Evolutionary conservation across 2,888 invertebrate genomes (phyloP), one percentile per base, ranked within the genome.

Genomic region (Tipula confusa): DNA sequence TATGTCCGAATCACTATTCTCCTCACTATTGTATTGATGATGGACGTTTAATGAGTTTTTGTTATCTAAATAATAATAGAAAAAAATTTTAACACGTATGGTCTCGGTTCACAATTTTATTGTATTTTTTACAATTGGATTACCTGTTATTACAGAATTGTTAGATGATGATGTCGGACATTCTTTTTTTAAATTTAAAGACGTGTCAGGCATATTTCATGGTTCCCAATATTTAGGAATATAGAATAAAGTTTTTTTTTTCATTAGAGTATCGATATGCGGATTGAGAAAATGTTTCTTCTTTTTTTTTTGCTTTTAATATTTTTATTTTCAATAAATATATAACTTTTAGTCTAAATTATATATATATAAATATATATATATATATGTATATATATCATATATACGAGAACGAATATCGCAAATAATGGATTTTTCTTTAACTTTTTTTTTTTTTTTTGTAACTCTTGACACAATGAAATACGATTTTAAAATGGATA

Each of bases 191-290:
- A 43, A 43, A 64, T 64, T 64, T 64, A 24, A 64, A 64, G 64
- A 64, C 64, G 64, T 64, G 64, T 64, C 64, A 64, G 64, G 64
- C 64, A 64, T 64, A 64, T 64, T 64, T 64, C 64, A 64, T 24
- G 24, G 4, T 64, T 24, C 64, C 64, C 64, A 64, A 18, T 48
- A 64, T 64, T 64, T 3, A 64, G 15, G 48, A 18, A 48, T 48
- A 48, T 48, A 18, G 15, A 48, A 48, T 48, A 18, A 48, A 48
- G 5, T 48, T 48, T 3, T 48, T 48, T 48, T 48, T 18, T 64
- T 43, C 43, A n/a, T 64, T 24, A 64, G 64, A 64, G 18, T 64
- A 64, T 64, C 64, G 64, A 64, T 64, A 64, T 64, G n/a, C n/a
- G 64, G 24, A 64, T 64, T 11, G 4, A 24, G 24, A 64, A 24